Conservation (phyloP, 2,888 invertebrate genomes). For the Chrysodeixis includens region DNA sequence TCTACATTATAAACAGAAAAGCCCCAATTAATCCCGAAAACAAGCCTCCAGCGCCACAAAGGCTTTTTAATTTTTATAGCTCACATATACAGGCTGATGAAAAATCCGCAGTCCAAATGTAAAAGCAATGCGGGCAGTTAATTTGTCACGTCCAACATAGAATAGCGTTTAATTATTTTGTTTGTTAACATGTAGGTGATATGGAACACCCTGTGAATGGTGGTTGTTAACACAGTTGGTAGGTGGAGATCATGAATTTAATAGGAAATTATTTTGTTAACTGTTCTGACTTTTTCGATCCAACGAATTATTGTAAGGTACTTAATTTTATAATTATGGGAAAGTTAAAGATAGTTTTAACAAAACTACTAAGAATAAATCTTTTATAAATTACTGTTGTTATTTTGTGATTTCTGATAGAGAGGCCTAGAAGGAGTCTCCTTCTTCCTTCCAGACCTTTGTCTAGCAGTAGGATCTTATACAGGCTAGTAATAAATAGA, state of each 20-base stretch:
- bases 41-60: constrained; percentile 7
- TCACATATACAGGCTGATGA: constrained; percentile 17
- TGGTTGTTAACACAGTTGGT: background rate
- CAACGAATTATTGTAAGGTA: too few species aligned
- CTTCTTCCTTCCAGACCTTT: too few species aligned
- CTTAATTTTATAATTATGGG: too few species aligned
- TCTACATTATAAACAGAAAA: constrained; percentile 7
- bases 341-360: background rate
- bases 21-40: background rate
- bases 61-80: constrained; percentile 27
- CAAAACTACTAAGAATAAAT: too few species aligned
- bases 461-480: too few species aligned
- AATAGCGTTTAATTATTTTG: constrained; percentile 29
- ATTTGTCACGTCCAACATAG: constrained; percentile 26
- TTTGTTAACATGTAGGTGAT: constrained; percentile 24
- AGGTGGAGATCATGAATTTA: background rate
- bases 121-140: constrained; percentile 20
- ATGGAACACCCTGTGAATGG: constrained; percentile 8
- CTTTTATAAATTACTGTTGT: too few species aligned
- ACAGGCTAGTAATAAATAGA: too few species aligned
- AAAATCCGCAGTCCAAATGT: constrained; percentile 23
- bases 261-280: background rate
- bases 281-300: too few species aligned
- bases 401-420: too few species aligned
- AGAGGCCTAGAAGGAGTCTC: too few species aligned